These are phyloP conservation scores for Orchesella cincta DNA, from an alignment of 1,140 invertebrate genomes.

Conservation along the genomic window DNA sequence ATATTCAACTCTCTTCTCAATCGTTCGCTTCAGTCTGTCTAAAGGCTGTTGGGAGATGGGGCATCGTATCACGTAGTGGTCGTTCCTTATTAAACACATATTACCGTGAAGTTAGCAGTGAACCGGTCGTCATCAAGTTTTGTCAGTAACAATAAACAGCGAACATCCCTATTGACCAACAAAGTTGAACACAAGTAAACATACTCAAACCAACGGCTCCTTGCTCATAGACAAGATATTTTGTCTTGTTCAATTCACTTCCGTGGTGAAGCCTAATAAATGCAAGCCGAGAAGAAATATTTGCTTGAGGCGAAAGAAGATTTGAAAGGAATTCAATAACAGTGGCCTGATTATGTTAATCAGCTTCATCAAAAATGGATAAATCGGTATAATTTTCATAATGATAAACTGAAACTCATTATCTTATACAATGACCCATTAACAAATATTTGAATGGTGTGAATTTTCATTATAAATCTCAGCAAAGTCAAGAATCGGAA, in stretches of 20 bases:
- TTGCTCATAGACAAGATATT: slow-evolving; percentile 8
- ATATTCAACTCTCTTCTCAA: neutral
- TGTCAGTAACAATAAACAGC: slow-evolving; percentile 5
- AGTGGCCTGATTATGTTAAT: neutral
- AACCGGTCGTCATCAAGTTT: slow-evolving; percentile 16
- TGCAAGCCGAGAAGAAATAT: neutral
- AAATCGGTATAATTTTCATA: slow-evolving; percentile 13
- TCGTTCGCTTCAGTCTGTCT: neutral
- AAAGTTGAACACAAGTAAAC: slow-evolving; percentile 2
- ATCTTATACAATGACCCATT: neutral
- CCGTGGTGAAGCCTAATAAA: neutral
- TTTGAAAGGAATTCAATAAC: neutral
- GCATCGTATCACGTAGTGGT: neutral
- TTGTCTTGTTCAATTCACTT: neutral
- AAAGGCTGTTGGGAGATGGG: slow-evolving; percentile 1
- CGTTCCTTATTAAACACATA: neutral
- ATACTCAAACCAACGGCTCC: neutral
- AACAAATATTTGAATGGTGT: neutral
- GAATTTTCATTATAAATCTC: neutral
- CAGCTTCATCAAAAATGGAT: slow-evolving; percentile 1
- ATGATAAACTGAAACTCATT: neutral
- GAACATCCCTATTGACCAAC: neutral
- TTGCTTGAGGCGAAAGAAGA: neutral
- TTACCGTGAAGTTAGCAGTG: neutral
- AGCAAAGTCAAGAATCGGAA: neutral